A percentile compares a stretch with the other conserved stretches of the same genome.
These are phyloP conservation scores for Procavia capensis DNA, from an alignment of 2,113 vertebrate genomes.

Conservation along the genomic window DNA sequence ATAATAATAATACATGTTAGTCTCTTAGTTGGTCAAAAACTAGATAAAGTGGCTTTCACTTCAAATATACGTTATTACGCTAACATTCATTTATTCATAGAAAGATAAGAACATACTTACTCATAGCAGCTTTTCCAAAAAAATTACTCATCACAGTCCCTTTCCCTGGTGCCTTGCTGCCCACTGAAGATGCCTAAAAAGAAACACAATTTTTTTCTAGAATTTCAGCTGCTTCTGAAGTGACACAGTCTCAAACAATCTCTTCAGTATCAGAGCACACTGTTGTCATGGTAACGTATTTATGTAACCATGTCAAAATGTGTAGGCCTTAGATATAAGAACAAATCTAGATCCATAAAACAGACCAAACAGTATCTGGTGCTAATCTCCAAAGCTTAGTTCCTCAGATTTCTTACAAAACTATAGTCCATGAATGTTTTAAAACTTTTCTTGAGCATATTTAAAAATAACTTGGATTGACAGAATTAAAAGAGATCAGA, in stretches of 20 bases:
- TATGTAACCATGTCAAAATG: not conserved
- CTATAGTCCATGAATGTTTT: conserved; percentile 7
- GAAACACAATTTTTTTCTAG: not conserved
- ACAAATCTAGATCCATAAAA: conserved; percentile 1
- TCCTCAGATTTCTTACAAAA: conserved; percentile 34
- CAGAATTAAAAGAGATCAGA: conserved; percentile 63
- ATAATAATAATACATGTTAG: not conserved
- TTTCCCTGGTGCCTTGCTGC: conserved; percentile 89
- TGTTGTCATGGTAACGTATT: not conserved
- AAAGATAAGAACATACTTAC: conserved; percentile 87
- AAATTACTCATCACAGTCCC: conserved; percentile 90
- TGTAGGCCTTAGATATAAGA: not conserved
- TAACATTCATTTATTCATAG: conserved; percentile 17
- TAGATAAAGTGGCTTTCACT: not conserved
- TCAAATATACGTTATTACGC: not conserved
- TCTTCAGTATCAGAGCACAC: not conserved
- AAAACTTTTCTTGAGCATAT: conserved; percentile 37
- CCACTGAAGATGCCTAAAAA: conserved; percentile 87
- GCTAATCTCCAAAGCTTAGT: conserved; percentile 45
- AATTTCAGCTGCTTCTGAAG: conserved; percentile 7
- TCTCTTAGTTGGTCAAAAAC: conserved; percentile 15
- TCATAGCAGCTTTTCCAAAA: conserved; percentile 93
- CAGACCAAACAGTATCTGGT: not conserved
- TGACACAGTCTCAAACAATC: not conserved
- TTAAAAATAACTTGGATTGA: conserved; percentile 54